phyloP scores from a whole-genome alignment of 2,797 vertebrate genomes.

The Perodicticus potto region DNA sequence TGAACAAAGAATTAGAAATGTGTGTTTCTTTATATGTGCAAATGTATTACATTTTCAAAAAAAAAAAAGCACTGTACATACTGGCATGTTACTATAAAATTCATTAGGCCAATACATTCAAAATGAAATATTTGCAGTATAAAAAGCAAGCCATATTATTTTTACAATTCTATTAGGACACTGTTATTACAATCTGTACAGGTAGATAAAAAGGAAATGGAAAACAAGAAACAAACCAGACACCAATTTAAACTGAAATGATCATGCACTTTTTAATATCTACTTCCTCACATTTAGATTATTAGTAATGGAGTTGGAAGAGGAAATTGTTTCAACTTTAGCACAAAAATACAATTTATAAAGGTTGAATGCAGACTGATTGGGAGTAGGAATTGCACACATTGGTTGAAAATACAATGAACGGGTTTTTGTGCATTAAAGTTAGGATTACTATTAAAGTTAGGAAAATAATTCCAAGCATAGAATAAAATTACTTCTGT shows the following conservation, averaged over 20 bases:
- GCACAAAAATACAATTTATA: background rate
- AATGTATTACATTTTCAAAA: no score
- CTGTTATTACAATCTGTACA: background rate
- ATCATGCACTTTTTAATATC: background rate
- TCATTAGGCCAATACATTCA: constrained; percentile 25
- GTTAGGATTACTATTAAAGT: background rate
- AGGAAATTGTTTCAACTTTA: background rate
- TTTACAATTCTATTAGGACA: background rate
- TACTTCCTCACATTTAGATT: background rate
- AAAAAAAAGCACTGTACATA: constrained; percentile 25
- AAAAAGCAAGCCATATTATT: constrained; percentile 45
- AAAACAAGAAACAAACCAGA: background rate
- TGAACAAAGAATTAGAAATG: constrained; percentile 62
- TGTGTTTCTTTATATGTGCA: no score
- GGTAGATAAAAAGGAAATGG: background rate
- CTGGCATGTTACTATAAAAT: constrained; percentile 2
- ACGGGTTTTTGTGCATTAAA: background rate
- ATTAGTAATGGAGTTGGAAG: background rate
- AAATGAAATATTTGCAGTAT: constrained; percentile 38
- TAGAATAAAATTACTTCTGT: background rate
- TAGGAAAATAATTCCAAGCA: background rate
- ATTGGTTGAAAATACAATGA: background rate
- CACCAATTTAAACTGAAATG: constrained; percentile 8
- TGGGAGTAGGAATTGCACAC: background rate
- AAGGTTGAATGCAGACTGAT: background rate